Base-by-base conservation (phyloP, 1,140 invertebrate species). In the Plectrocnemia conspersa region DNA sequence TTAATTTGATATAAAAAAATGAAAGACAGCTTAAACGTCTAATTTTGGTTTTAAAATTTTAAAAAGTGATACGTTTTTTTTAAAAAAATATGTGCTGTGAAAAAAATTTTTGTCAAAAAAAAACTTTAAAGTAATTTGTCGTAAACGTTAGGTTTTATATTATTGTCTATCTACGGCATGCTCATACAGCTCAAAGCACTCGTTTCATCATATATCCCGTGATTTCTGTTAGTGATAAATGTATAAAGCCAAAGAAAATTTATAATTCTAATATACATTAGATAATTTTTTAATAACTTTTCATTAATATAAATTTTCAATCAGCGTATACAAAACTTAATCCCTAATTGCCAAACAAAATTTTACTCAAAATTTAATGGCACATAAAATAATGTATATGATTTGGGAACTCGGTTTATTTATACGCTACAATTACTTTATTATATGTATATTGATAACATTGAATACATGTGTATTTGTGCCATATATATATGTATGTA, bases 181-280 rank as follows among this genome's bases (percentile, higher is more conserved):
- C 35, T 5, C 13, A 16, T 16, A 16, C 35, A 5, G 35, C 35
- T 38, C 35, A 38, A 38, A 38, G 35, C 35, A 38, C 35, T 38
- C 35, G 18, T 53, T 53, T 48, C 56, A 13, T 38, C 27, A 18
- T 40, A n/a, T n/a, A 46, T 53, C 47, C 42, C 56, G 52, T 59
- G 58, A 59, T 59, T 59, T 58, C 40, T 53, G 54, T 59, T 59
- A 59, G 58, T 59, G 58, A 59, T 59, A 59, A 55, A 52, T 52
- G 29, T 52, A 49, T 47, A 59, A 55, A 59, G 41, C 58, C 58
- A 59, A 59, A 59, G 58, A 59, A 59, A 49, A 59, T 32, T 54
- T 54, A 45, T 59, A 49, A 50, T 29, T 54, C 38, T 59, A 49
- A 38, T 52, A 53, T 54, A 58, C 23, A 54, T 59, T 54, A 59